Evolutionary conservation across 2,797 vertebrate genomes (phyloP).

Genomic region (Labroides dimidiatus): DNA sequence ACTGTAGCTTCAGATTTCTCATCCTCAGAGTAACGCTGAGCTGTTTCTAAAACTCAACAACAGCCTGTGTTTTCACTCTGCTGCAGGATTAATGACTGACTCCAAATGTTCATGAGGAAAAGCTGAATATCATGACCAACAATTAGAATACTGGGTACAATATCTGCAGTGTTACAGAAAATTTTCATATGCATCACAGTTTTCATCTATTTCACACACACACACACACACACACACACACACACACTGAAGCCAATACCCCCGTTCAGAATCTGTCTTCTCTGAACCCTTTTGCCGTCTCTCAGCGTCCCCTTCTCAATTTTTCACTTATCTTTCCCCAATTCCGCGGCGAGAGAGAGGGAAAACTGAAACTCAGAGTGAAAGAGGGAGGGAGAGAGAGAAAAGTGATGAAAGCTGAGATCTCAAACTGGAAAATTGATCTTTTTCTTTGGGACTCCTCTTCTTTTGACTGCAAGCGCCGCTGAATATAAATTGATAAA

Average conservation of each 20-base stretch:
- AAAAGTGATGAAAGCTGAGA: conserved; percentile 62
- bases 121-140: not conserved
- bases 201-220: not conserved
- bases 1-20: not conserved
- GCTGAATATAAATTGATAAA: conserved; percentile 80
- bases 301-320: conserved; percentile 38
- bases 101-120: not conserved
- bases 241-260: conserved; percentile 1
- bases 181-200: conserved; percentile 8
- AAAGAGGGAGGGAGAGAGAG: conserved; percentile 29
- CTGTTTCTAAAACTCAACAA: not conserved
- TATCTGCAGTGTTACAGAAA: not conserved
- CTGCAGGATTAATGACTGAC: not conserved
- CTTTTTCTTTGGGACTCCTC: conserved; percentile 62
- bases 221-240: not conserved
- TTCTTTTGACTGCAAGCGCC: conserved; percentile 59
- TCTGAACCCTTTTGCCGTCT: conserved; percentile 17
- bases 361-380: conserved; percentile 19
- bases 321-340: conserved; percentile 58
- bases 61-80: not conserved
- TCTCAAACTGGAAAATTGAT: conserved; percentile 76
- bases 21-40: not conserved
- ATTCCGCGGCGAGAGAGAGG: conserved; percentile 27
- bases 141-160: not conserved
- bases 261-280: conserved; percentile 18